Base-by-base conservation (phyloP, 1,140 invertebrate species). In the Pinna nobilis region DNA sequence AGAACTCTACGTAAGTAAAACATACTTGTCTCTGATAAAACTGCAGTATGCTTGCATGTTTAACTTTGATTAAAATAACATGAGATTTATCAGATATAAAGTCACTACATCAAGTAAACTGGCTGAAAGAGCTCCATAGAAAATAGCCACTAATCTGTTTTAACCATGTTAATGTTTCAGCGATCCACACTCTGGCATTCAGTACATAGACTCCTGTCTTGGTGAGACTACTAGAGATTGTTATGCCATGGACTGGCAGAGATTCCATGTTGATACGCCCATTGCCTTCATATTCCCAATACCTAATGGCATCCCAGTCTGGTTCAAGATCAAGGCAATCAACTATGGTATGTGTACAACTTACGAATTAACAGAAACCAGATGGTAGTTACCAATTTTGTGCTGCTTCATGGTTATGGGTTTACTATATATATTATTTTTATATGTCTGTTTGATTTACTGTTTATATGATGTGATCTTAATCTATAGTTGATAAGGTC, bases 101-200 rank as follows among this genome's bases (percentile, higher is more conserved):
- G n/a, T n/a, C n/a, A n/a, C n/a, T n/a, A n/a, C n/a, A n/a, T n/a
- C n/a, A n/a, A n/a, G n/a, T n/a, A n/a, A n/a, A n/a, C n/a, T n/a
- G n/a, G n/a, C n/a, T n/a, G n/a, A n/a, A n/a, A n/a, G n/a, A n/a
- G n/a, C n/a, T n/a, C 39, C 39, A 9, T 44, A 18, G 18, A 44
- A 44, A 18, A 44, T 18, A 44, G 39, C 18, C 18, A 18, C 18
- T 23, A 44, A 37, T 20, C 3, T 41, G 20, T 32, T 44, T 20
- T 20, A 5, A n/a, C n/a, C n/a, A n/a, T n/a, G n/a, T n/a, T 1
- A 23, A 3, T 53, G 13, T 68, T 72, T n/a, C 68, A 83, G 81
- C 32, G 83, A 84, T 72, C 78, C 80, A 15, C 65, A 83, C n/a
- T 84, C 83, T 15, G 80, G 78, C 33, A 53, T 84, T 9, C 67